These are phyloP conservation scores for Mustelus asterias DNA, from an alignment of 2,113 vertebrate genomes.

Conservation along the genomic window DNA sequence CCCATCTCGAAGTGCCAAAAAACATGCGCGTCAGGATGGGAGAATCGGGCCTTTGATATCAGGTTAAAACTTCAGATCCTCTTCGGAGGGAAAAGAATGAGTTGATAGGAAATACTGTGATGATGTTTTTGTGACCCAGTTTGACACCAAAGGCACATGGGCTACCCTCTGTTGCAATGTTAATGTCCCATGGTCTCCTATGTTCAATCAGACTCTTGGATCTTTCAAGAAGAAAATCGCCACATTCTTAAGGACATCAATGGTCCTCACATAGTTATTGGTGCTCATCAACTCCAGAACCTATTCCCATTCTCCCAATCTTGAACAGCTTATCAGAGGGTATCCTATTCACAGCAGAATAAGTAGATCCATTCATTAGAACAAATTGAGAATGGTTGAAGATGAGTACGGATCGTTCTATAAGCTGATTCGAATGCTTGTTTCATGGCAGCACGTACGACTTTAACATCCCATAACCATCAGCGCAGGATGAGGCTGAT, in stretches of 20 bases:
- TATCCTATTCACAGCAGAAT: not conserved
- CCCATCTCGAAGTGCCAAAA: no score
- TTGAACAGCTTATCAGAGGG: not conserved
- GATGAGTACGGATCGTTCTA: not conserved
- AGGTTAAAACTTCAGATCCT: not conserved
- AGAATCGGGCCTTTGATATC: not conserved
- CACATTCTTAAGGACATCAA: not conserved
- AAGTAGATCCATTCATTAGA: not conserved
- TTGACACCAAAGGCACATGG: not conserved
- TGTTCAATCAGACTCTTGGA: not conserved
- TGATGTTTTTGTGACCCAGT: not conserved
- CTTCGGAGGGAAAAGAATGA: not conserved
- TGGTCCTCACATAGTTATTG: not conserved
- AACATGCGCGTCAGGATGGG: no score
- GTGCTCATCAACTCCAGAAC: not conserved
- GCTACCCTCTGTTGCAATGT: not conserved
- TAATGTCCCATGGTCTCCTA: not conserved
- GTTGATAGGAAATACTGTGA: not conserved
- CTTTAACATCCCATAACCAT: not conserved
- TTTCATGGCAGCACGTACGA: not conserved
- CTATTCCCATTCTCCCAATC: not conserved
- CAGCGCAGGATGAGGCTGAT: not conserved
- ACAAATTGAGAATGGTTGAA: conserved; percentile 1
- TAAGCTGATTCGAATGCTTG: not conserved
- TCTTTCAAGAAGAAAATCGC: not conserved